Evolutionary conservation across 30 jellyfish, hydroid and myxozoan species (phyloP).

Genomic region (Cassiopea xamachana): DNA sequence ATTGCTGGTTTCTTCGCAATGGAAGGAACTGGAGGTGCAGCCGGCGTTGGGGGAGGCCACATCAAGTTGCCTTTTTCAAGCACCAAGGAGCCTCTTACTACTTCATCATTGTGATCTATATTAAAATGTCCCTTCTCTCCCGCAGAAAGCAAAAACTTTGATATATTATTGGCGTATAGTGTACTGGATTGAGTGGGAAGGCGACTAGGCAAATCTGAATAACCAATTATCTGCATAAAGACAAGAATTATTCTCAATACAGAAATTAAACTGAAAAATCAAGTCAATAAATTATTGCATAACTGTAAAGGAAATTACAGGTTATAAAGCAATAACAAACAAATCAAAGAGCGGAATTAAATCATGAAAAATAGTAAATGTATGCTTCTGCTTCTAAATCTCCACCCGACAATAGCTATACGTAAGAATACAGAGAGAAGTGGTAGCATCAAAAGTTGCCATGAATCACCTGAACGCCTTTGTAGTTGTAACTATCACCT

Average conservation of each 20-base stretch:
- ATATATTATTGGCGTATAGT: slow-evolving; percentile 89
- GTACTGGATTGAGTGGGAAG: slow-evolving; percentile 95
- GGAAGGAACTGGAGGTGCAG: slow-evolving; percentile 83
- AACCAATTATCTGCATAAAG: slow-evolving; percentile 78
- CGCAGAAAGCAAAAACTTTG: slow-evolving; percentile 91
- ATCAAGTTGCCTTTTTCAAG: slow-evolving; percentile 81
- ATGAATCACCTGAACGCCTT: slow-evolving; percentile 79
- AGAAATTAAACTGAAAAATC: not conserved
- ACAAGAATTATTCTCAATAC: not conserved
- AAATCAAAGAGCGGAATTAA: no score
- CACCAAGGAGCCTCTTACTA: slow-evolving; percentile 85
- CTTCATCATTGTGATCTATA: slow-evolving; percentile 89
- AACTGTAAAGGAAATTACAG: no score
- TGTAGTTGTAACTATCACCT: slow-evolving; percentile 84
- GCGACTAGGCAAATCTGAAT: slow-evolving; percentile 95
- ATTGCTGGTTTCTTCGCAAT: slow-evolving; percentile 55
- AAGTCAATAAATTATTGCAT: no score
- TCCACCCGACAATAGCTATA: no score
- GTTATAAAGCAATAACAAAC: no score
- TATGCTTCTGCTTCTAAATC: no score
- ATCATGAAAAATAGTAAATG: no score
- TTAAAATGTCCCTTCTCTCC: slow-evolving; percentile 90
- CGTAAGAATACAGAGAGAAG: no score
- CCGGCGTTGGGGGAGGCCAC: slow-evolving; percentile 96
- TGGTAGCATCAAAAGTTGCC: no score